These are phyloP conservation scores for Phaenicophaeus curvirostris DNA, from an alignment of 2,797 vertebrate genomes.

Conservation along the genomic window DNA sequence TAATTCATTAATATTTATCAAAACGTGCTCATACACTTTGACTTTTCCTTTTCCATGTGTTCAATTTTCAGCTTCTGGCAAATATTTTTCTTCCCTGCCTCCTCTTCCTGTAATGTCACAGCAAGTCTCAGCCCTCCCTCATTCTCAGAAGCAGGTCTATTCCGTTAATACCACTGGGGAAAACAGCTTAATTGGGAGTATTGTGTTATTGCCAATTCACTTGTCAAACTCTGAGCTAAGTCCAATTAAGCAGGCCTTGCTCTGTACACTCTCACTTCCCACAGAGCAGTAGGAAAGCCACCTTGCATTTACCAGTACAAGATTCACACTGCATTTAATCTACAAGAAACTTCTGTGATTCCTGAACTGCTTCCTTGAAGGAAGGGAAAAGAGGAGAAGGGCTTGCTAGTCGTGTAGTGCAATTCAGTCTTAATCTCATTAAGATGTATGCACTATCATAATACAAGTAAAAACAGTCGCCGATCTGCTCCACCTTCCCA, in stretches of 20 bases:
- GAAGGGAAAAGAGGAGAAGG: neutral
- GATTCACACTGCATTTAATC: neutral
- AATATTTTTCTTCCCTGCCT: constrained; percentile 13
- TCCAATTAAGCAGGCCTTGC: constrained; percentile 44
- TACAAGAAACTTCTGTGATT: neutral
- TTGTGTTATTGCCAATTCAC: constrained; percentile 7
- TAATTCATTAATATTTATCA: constrained; percentile 66
- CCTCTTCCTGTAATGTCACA: constrained; percentile 44
- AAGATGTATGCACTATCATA: neutral
- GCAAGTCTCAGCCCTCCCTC: constrained; percentile 43
- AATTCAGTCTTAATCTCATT: neutral
- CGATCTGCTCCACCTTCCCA: neutral
- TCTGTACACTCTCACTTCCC: neutral
- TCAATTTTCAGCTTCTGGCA: constrained; percentile 58
- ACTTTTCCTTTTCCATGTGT: constrained; percentile 53
- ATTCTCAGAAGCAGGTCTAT: constrained; percentile 45
- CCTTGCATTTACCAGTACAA: neutral
- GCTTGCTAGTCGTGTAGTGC: neutral
- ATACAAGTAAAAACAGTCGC: neutral
- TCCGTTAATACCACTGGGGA: constrained; percentile 47
- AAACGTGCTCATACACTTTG: constrained; percentile 63
- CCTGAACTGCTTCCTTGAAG: neutral
- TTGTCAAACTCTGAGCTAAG: constrained; percentile 52
- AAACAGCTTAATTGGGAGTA: constrained; percentile 54
- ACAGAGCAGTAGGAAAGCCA: neutral